phyloP scores from a whole-genome alignment of 2,113 vertebrate species.

The Eurypyga helias region DNA sequence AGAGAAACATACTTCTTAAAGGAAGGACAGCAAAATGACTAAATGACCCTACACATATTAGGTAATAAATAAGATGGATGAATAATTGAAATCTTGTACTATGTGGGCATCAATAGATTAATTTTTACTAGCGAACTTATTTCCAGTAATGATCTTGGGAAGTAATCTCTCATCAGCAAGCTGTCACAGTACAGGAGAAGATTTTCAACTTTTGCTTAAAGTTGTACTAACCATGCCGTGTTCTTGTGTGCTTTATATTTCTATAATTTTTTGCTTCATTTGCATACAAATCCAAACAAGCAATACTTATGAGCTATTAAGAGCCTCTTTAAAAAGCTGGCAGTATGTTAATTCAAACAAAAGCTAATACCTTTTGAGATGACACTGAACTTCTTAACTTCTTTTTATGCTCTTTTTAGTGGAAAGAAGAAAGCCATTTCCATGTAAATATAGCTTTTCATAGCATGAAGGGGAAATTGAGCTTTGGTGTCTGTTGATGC shows the following conservation, averaged over 20 bases:
- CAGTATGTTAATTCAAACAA: neutral
- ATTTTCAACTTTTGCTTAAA: neutral
- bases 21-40: conserved; percentile 38
- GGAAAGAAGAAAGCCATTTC: neutral
- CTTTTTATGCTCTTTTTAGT: neutral
- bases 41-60: conserved; percentile 35
- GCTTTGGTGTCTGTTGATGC: neutral
- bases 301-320: neutral
- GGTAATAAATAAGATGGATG: conserved; percentile 75
- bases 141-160: conserved; percentile 72
- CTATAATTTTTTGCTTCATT: neutral
- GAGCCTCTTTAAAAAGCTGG: neutral
- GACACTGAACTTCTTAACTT: neutral
- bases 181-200: neutral
- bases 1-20: conserved; percentile 60
- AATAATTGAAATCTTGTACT: conserved; percentile 73
- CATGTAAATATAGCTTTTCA: neutral
- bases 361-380: neutral
- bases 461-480: neutral
- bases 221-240: neutral
- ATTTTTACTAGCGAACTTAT: conserved; percentile 67
- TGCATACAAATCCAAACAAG: neutral
- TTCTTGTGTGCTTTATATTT: neutral
- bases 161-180: conserved; percentile 61
- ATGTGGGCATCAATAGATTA: conserved; percentile 58